Base-by-base conservation (phyloP, 1,140 invertebrate species). In the Homarus americanus region DNA sequence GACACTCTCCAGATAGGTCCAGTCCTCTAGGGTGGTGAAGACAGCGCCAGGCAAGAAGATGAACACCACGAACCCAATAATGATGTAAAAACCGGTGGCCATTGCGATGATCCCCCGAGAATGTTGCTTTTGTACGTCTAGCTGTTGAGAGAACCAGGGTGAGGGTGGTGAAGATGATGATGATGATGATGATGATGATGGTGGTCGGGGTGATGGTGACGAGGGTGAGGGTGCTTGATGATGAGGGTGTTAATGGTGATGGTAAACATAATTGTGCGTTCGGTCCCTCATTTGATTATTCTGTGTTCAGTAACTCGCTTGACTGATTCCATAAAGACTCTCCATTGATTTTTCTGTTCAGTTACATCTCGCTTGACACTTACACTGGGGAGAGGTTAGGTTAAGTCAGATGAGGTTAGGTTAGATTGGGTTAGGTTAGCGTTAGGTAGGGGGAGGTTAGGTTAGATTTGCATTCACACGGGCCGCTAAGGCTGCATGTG, bases 1-100 rank as follows among this genome's bases (percentile, higher is more conserved):
- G 63, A 99, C 95, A 0, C 97, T 96, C 72, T 98, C 96, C n/a
- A 98, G 96, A 93, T 98, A 99, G 2, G 96, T 95, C 98, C 98
- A 99, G 0, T 95, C 96, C 73, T 99, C 98, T 89, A 98, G 97
- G 53, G 97, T 95, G 0, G 97, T 96, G 93, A 99, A 99, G 17
- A 99, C 96, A 76, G 96, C 96, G 0, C 98, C 96, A 0, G 98
- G 98, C n/a, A 98, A 94, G 84, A 99, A 96, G n/a, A 99, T 97
- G 93, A 99, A 98, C 93, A 99, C 96, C 0, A 97, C 95, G 93
- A 98, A 97, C 9, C 98, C 98, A 9, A 98, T 97, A 58, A 97
- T 95, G 9, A 98, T 94, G 92, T 98, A 98, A 49, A 97, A 95
- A 41, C 96, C 94, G 78, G 98, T 97, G 93, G 97, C 97, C 0